phyloP scores from a whole-genome alignment of 2,113 vertebrate genomes.

The Trematomus loennbergii region DNA sequence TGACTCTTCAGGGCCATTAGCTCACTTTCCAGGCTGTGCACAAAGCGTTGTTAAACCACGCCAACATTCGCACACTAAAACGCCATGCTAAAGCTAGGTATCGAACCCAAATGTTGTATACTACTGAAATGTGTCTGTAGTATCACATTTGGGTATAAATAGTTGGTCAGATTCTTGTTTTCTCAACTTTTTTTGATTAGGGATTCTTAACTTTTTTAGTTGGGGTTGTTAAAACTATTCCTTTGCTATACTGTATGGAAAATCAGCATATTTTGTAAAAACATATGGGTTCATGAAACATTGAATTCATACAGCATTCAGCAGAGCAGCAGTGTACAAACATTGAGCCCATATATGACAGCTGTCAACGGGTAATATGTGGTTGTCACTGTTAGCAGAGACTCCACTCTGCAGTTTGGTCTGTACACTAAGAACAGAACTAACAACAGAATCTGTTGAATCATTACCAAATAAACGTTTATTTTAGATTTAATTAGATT shows the following conservation, averaged over 20 bases:
- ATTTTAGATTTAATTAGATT: not conserved
- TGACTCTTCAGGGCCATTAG: slow-evolving; percentile 46
- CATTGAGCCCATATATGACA: not conserved
- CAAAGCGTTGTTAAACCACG: not conserved
- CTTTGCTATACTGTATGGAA: not conserved
- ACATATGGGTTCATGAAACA: not conserved
- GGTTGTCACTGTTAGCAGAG: not conserved
- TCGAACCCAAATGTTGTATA: not conserved
- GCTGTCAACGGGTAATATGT: not conserved
- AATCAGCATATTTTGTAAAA: not conserved
- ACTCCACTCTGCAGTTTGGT: not conserved
- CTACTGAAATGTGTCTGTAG: not conserved
- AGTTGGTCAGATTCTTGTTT: not conserved
- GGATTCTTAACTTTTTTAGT: not conserved
- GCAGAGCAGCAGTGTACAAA: not conserved
- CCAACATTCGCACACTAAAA: not conserved
- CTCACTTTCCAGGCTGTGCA: not conserved
- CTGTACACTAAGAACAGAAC: not conserved
- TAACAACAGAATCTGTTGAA: not conserved
- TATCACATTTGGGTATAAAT: not conserved
- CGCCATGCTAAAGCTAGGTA: too few species aligned
- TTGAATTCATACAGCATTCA: not conserved
- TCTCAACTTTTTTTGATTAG: not conserved
- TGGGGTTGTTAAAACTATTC: not conserved
- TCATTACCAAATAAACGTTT: not conserved